phyloP scores from a whole-genome alignment of 2,888 invertebrate genomes.

The Eretmocerus hayati region DNA sequence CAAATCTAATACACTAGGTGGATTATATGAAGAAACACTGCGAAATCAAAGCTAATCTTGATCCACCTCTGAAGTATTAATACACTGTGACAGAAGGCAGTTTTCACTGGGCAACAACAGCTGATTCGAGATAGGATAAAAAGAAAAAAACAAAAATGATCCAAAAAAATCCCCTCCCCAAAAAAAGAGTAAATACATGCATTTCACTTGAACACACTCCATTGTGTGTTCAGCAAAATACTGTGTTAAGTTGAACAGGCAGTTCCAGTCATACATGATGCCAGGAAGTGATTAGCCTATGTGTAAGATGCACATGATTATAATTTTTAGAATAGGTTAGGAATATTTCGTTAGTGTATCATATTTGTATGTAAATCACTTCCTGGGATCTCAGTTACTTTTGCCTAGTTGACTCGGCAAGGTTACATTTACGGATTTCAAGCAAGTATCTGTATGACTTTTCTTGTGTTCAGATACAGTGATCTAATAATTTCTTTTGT shows the following conservation, averaged over 20 bases:
- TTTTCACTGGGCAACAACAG: conserved; percentile 65
- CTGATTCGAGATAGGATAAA: conserved; percentile 56
- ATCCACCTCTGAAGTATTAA: conserved; percentile 46
- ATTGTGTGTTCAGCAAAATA: conserved; percentile 29
- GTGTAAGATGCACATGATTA: conserved; percentile 12
- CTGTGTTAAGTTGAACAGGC: conserved; percentile 19
- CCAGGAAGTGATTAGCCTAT: conserved; percentile 14
- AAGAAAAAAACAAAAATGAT: conserved; percentile 46
- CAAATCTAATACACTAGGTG: conserved; percentile 7
- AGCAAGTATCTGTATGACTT: conserved; percentile 32
- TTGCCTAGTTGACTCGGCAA: conserved; percentile 9
- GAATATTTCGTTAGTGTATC: conserved; percentile 20
- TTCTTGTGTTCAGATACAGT: conserved; percentile 33
- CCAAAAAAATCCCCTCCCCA: conserved; percentile 23
- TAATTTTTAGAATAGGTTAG: conserved; percentile 26
- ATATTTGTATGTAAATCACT: conserved; percentile 16
- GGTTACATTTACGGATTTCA: conserved; percentile 18
- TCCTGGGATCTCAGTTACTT: conserved; percentile 10
- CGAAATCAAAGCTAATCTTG: conserved; percentile 29
- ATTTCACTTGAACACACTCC: conserved; percentile 33
- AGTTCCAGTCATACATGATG: conserved; percentile 4
- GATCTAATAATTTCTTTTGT: conserved; percentile 33
- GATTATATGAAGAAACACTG: conserved; percentile 34
- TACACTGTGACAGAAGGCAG: conserved; percentile 58
- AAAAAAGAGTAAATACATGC: conserved; percentile 30